These are phyloP conservation scores for Catharus fuscescens DNA, from an alignment of 2,113 vertebrate genomes.

Conservation along the genomic window DNA sequence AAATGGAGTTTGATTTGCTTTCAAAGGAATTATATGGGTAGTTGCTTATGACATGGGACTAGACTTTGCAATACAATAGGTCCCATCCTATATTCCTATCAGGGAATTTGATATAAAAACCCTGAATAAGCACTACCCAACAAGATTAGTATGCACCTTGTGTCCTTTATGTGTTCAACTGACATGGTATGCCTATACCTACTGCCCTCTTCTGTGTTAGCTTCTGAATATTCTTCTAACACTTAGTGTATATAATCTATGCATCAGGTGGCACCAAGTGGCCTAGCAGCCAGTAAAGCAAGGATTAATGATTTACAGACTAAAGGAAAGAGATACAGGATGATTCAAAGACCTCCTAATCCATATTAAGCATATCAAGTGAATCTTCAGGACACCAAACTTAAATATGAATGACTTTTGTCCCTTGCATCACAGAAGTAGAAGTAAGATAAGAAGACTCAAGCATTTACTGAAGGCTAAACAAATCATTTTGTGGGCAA, in stretches of 20 bases:
- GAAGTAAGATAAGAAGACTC: neutral
- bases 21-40: neutral
- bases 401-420: neutral
- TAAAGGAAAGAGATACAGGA: neutral
- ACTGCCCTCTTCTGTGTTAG: neutral
- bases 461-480: neutral
- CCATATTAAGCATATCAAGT: neutral
- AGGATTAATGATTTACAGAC: conserved; percentile 26
- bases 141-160: neutral
- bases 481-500: neutral
- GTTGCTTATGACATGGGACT: neutral
- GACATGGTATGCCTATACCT: neutral
- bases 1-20: neutral
- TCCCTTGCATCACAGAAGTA: accelerated
- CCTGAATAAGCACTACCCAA: neutral
- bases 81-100: neutral
- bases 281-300: neutral
- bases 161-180: neutral
- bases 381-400: neutral
- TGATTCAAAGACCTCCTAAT: conserved; percentile 21
- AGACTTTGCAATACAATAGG: neutral
- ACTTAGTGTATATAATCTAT: neutral
- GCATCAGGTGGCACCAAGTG: neutral
- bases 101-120: neutral
- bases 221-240: neutral